These are phyloP conservation scores for Sebastes steindachneri DNA, from an alignment of 2,797 vertebrate genomes.

Conservation along the genomic window DNA sequence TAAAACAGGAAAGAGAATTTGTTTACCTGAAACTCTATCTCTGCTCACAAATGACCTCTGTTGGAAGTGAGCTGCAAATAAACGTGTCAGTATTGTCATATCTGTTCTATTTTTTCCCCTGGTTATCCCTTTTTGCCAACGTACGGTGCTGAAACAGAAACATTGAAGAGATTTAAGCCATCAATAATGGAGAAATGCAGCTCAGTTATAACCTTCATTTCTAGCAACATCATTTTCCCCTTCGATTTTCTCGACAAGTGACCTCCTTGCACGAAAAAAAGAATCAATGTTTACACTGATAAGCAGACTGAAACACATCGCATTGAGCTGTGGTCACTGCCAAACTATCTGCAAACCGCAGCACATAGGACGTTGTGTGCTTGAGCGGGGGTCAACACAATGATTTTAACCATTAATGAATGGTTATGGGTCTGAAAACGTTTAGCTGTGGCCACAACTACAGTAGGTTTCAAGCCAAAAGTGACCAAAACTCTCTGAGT, in stretches of 20 bases:
- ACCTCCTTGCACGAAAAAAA: conserved; percentile 21
- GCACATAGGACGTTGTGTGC: conserved; percentile 23
- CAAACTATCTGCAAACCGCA: conserved; percentile 37
- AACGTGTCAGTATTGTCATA: conserved; percentile 7
- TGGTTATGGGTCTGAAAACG: conserved; percentile 14
- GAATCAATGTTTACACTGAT: conserved; percentile 54
- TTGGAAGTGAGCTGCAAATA: conserved; percentile 11
- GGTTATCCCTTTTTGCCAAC: neutral
- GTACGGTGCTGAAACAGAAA: conserved; percentile 7
- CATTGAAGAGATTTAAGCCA: conserved; percentile 1
- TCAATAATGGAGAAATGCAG: conserved; percentile 9
- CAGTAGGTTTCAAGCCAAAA: conserved; percentile 1
- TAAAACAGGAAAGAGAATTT: conserved; percentile 28
- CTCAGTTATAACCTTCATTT: conserved; percentile 33
- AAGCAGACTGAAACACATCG: conserved; percentile 32
- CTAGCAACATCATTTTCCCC: conserved; percentile 24
- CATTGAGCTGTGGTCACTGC: conserved; percentile 33
- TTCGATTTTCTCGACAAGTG: conserved; percentile 39
- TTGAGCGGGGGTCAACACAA: conserved; percentile 18
- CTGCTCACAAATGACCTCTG: conserved; percentile 8
- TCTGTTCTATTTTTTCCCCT: neutral
- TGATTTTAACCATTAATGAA: conserved; percentile 30
- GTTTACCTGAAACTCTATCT: conserved; percentile 33
- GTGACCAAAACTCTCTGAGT: neutral
- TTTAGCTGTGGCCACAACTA: conserved; percentile 30